Evolutionary conservation across 2,888 invertebrate species (phyloP), one percentile per base, ranked within the genome.

Genomic region (Taphrorychus bicolor): DNA sequence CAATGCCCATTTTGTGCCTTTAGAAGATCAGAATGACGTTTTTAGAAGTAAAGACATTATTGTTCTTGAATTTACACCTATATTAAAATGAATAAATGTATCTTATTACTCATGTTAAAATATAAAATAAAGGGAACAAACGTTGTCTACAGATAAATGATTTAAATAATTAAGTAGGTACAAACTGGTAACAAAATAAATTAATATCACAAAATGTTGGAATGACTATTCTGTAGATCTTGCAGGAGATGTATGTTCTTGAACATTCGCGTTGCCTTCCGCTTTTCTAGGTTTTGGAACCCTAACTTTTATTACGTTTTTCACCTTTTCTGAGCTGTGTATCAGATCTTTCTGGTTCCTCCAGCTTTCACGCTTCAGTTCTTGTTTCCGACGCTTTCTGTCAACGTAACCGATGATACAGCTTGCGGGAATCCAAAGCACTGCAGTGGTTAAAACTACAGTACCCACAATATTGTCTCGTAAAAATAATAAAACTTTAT

Each of bases 381-480:
- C 89, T 72, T 90, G 88, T 9, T 89, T 87, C 72, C 91, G 85
- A 19, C 91, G 86, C 68, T 91, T 89, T 23, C 91, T 87, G 79
- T 94, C 96, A 61, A 95, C 89, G 80, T 93, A 95, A 76, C 90
- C 90, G 67, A 93, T 91, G 40, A 94, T 87, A 80, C 95, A 96
- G 79, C 95, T 94, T 3, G 93, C 93, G 1, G 97, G 97, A 74
- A 98, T 93, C 98, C 98, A 98, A 62, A 97, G 85, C 62, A 97
- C 85, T n/a, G 96, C 91, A 9, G 96, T 95, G 71, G 94, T 88
- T 42, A 97, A 85, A 57, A 97, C 92, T 18, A 97, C 94, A 3
- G 95, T 93, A 65, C 97, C 95, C 24, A 98, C 97, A 70, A 97
- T 94, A 80, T 97, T 97, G 83, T 96, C 95, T 65, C 93, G 89